Percentiles rank a stretch among this genome's conserved stretches.
Conservation (phyloP, 2,888 invertebrate genomes). For the Drosophila rubida region DNA sequence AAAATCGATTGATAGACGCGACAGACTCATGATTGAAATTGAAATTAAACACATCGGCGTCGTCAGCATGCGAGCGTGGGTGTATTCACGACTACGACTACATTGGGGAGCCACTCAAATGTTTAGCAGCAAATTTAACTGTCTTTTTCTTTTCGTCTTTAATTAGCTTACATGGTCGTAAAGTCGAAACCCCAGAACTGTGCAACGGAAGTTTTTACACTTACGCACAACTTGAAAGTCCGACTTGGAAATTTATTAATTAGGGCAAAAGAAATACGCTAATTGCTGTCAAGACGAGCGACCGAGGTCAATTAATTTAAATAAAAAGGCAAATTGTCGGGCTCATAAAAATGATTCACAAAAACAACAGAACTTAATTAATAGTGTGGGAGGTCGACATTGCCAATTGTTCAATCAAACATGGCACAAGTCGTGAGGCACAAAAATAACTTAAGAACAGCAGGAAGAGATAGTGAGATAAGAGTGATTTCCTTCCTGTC, state of each 20-base stretch:
- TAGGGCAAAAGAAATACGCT: constrained; percentile 57
- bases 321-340: constrained; percentile 69
- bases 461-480: neutral
- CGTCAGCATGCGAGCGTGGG: constrained; percentile 18
- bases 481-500: constrained; percentile 8
- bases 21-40: constrained; percentile 74
- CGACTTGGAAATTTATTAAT: constrained; percentile 57
- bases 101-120: constrained; percentile 43
- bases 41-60: constrained; percentile 26
- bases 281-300: constrained; percentile 75
- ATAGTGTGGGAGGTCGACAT: constrained; percentile 53
- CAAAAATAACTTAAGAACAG: neutral
- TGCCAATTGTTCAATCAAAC: constrained; percentile 39
- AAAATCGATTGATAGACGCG: constrained; percentile 77
- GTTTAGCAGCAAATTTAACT: constrained; percentile 66
- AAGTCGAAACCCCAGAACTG: constrained; percentile 37
- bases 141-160: constrained; percentile 41
- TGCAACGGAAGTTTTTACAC: constrained; percentile 51
- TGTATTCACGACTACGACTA: constrained; percentile 1
- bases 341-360: constrained; percentile 46
- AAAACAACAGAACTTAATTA: constrained; percentile 42
- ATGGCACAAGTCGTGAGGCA: neutral
- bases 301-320: constrained; percentile 78
- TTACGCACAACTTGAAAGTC: constrained; percentile 30
- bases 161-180: constrained; percentile 71